Conservation (phyloP, 2,113 vertebrate genomes). For the Chaetops frenatus region DNA sequence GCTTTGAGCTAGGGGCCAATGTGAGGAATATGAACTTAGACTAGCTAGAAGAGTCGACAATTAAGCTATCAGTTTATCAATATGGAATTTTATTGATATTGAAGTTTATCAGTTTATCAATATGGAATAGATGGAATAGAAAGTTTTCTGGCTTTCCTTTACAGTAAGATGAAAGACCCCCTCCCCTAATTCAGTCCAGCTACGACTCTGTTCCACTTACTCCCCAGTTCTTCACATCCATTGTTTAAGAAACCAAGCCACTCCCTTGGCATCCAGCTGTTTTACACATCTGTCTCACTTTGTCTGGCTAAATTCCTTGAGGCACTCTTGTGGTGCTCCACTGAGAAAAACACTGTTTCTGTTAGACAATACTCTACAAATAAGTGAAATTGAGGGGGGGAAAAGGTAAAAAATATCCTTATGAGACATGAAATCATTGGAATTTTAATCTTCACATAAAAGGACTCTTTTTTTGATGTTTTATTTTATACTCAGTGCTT, state of each 20-base stretch:
- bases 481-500: not conserved
- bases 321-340: not conserved
- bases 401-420: not conserved
- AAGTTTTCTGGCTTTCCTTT: not conserved
- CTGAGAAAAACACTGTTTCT: slow-evolving; percentile 10
- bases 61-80: not conserved
- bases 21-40: not conserved
- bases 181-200: not conserved
- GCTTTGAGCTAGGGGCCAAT: not conserved
- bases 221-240: not conserved
- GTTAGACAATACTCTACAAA: not conserved
- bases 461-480: not conserved
- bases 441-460: not conserved
- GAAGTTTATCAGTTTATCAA: not conserved
- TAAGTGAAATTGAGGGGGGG: not conserved
- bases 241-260: not conserved
- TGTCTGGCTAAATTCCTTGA: not conserved
- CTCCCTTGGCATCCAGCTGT: slow-evolving; percentile 3
- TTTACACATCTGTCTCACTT: slow-evolving; percentile 23
- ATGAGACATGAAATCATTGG: not conserved
- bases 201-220: not conserved
- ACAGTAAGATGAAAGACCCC: not conserved
- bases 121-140: not conserved
- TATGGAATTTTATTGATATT: too few species aligned
- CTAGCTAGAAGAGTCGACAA: not conserved